Evolutionary conservation across 2,888 invertebrate species (phyloP).

Genomic region (Andrena trimmerana): DNA sequence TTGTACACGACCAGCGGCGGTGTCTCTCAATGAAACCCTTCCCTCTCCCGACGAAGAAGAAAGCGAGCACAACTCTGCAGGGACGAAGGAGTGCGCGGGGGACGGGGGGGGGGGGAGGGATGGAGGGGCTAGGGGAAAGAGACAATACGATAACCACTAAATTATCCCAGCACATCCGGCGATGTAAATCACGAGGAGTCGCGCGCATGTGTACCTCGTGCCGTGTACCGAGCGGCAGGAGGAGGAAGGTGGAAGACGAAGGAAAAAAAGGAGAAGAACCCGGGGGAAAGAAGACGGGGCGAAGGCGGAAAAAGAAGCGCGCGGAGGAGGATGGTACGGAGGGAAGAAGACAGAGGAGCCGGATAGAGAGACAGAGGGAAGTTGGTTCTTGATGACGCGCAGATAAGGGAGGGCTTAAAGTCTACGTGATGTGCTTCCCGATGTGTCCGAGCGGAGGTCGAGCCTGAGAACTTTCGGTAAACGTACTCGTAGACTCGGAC

Average conservation of each 20-base stretch:
- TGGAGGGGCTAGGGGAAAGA: conserved; percentile 16
- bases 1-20: conserved; percentile 38
- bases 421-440: conserved; percentile 84
- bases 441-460: conserved; percentile 77
- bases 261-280: conserved; percentile 34
- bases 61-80: conserved; percentile 26
- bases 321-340: conserved; percentile 29
- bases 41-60: conserved; percentile 13
- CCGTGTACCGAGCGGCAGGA: conserved; percentile 46
- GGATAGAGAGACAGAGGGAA: conserved; percentile 73
- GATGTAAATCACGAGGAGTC: conserved; percentile 80
- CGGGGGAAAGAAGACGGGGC: conserved; percentile 8
- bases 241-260: conserved; percentile 47
- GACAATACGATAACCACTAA: conserved; percentile 67
- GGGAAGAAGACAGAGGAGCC: conserved; percentile 61
- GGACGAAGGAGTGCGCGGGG: conserved; percentile 11
- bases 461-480: conserved; percentile 84
- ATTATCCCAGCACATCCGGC: conserved; percentile 77
- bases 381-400: conserved; percentile 82
- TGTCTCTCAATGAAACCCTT: conserved; percentile 59
- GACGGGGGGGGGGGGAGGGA: too few species aligned
- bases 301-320: conserved; percentile 30
- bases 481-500: conserved; percentile 67
- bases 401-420: conserved; percentile 84
- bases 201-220: conserved; percentile 67